Evolutionary conservation across 2,113 vertebrate species (phyloP), one percentile per base, ranked within the genome.

Genomic region (Mus pahari): DNA sequence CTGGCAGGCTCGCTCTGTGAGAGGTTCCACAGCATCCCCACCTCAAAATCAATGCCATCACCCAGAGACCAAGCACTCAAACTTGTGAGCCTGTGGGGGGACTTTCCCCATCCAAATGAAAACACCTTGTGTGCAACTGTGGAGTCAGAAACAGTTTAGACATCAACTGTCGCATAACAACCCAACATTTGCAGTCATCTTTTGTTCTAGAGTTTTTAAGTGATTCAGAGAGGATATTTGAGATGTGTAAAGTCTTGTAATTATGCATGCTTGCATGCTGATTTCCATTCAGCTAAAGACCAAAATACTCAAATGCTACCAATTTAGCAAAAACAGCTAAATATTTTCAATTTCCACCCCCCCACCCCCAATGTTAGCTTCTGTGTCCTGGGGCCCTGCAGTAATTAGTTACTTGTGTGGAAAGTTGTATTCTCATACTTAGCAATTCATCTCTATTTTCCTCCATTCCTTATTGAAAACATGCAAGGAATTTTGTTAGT

Each of bases 381-480:
- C 82, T 92, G 68, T 83, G 74, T 91, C 91, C 96, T n/a, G 24
- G 83, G 91, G 91, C 73, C 73, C 48, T 92, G 81, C 58, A 11
- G 16, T 84, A 62, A 84, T 84, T 19, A 19, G 55, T 94, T 93
- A 81, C 77, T 86, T 66, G 83, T 95, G 78, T 86, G 74, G 87
- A 92, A 97, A 96, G 83, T 77, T 75, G 53, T 12, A 48, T 87
- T 92, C 50, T 24, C 78, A 26, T 86, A 39, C 70, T 96, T 71
- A 84, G 68, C 58, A 12, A 71, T 75, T 97, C 73, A 48, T 87
- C 64, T 90, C 4, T 77, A 28, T 82, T 96, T 96, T 84, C 50
- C 90, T 94, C 78, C 82, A 62, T 89, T 84, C 42, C 73, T 96
- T 75, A 83, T 90, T 96, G 91, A 94, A 97, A 96, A 95, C 81